Evolutionary conservation across 2,797 vertebrate genomes (phyloP).

Genomic region (Onychomys leucogaster): DNA sequence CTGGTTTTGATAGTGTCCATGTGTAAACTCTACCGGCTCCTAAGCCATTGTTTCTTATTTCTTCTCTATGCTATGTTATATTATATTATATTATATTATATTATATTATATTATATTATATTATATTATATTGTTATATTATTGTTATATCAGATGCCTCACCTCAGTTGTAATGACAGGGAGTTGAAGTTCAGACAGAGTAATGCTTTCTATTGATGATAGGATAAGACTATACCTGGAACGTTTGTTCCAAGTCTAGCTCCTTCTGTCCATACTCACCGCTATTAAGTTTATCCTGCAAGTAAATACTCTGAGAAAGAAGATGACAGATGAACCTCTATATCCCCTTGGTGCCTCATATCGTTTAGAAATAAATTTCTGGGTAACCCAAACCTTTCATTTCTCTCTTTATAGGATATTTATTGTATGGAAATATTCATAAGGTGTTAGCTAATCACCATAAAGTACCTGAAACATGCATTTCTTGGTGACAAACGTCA

Average conservation of each 20-base stretch:
- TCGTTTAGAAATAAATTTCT: slow-evolving; percentile 46
- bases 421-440: slow-evolving; percentile 75
- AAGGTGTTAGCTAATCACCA: slow-evolving; percentile 77
- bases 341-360: not conserved
- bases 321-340: not conserved
- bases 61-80: not conserved
- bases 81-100: not conserved
- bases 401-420: slow-evolving; percentile 56
- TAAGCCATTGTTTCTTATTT: not conserved
- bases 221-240: slow-evolving; percentile 7
- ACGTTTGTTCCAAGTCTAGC: not conserved
- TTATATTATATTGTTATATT: not conserved
- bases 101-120: not conserved
- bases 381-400: slow-evolving; percentile 28
- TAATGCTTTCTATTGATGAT: not conserved
- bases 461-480: slow-evolving; percentile 47
- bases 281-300: not conserved
- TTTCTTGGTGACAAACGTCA: slow-evolving; percentile 74
- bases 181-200: not conserved
- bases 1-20: not conserved
- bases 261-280: not conserved
- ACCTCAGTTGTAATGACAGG: not conserved
- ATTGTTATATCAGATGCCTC: not conserved
- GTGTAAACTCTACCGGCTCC: slow-evolving; percentile 1
- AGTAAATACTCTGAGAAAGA: not conserved